Evolutionary conservation across 2,113 vertebrate species (phyloP).

Genomic region (Forbesichthys agassizii): DNA sequence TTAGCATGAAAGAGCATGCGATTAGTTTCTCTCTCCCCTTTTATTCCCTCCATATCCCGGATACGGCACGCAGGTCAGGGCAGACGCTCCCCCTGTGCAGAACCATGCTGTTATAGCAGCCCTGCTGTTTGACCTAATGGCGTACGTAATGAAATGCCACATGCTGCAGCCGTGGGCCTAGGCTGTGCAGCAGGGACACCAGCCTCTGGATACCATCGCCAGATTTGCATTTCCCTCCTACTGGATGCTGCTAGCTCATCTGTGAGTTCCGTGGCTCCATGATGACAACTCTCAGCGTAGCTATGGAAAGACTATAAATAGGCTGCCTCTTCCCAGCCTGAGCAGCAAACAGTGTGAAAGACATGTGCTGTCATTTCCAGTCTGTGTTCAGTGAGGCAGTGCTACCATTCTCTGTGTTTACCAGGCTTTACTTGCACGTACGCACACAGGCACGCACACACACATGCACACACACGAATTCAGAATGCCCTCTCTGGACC

Average conservation of each 20-base stretch:
- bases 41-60: conserved; percentile 1
- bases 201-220: conserved; percentile 7
- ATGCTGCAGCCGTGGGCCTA: conserved; percentile 18
- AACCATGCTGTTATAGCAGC: conserved; percentile 33
- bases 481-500: conserved; percentile 9
- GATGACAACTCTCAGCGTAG: background rate
- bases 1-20: conserved; percentile 32
- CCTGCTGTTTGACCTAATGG: conserved; percentile 52
- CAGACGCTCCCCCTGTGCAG: conserved; percentile 13
- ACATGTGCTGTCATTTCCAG: background rate
- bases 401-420: background rate
- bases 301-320: background rate
- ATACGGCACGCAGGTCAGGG: conserved; percentile 30
- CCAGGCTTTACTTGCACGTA: background rate
- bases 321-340: background rate
- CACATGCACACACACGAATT: background rate
- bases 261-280: conserved; percentile 4
- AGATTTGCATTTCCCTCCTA: conserved; percentile 35
- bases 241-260: background rate
- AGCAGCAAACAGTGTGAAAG: background rate
- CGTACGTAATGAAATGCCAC: conserved; percentile 57
- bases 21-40: conserved; percentile 25
- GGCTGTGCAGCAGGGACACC: conserved; percentile 29
- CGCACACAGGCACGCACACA: background rate
- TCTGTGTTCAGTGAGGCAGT: background rate